Base-by-base conservation (phyloP, 2,888 invertebrate genomes). In the Hyppa rectilinea region DNA sequence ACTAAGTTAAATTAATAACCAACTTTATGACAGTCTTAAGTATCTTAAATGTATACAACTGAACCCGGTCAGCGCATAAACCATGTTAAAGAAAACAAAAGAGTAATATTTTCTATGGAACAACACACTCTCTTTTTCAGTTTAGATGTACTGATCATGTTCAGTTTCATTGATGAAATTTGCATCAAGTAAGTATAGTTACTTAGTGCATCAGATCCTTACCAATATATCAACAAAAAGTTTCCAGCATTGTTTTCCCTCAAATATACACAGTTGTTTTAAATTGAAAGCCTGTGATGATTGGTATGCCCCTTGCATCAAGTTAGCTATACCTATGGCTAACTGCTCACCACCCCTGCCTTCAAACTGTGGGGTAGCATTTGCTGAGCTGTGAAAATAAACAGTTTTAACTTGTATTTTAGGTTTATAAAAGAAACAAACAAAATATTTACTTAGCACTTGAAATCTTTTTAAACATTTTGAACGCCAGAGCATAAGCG, bases 311-410 rank as follows among this genome's bases (percentile, higher is more conserved):
- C 97, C 96, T 58, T 97, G 95, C 85, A 99, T 96, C 83, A 98
- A 97, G 75, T 97, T 97, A 47, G 98, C 97, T 81, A 99, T 97
- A 89, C 98, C 98, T 76, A 97, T 97, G 0, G 98, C 99, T 70
- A 99, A 95, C 74, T 98, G 97, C 87, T 99, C 99, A 3, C 99
- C 99, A 38, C 99, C 99, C 89, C 99, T 96, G 4, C 99, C 99
- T 96, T 99, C 99, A 96, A 99, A 99, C 88, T 98, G 98, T 6
- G 99, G 99, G 2, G 99, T 98, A 2, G 99, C 99, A 97, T 99
- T 99, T 12, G 99, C 99, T 31, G 99, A 99, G 93, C 99, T 99
- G 89, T 53, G 90, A 91, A 76, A 43, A 72, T 47, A 20, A 53
- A 31, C 1, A 31, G 2, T 12, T 55, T 29, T 9, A 10, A 23